phyloP scores from a whole-genome alignment of 2,113 vertebrate genomes.

The Malurus melanocephalus region DNA sequence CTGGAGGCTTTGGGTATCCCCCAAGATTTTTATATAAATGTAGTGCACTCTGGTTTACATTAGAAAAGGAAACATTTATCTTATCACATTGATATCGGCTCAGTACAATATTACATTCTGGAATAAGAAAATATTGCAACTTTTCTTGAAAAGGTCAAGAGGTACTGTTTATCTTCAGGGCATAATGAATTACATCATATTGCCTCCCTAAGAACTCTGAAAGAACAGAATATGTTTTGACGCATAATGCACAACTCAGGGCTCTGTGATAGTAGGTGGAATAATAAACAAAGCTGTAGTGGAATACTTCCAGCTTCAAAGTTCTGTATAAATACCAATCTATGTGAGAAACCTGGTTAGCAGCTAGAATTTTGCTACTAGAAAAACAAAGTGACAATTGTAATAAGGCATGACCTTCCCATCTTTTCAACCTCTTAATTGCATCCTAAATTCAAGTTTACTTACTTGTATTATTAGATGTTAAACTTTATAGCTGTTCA shows the following conservation, averaged over 20 bases:
- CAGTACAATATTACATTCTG: constrained; percentile 64
- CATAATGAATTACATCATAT: constrained; percentile 56
- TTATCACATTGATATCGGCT: constrained; percentile 62
- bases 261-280: background rate
- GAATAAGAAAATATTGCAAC: constrained; percentile 68
- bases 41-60: constrained; percentile 59
- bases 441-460: background rate
- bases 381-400: background rate
- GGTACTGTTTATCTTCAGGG: constrained; percentile 61
- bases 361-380: background rate
- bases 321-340: background rate
- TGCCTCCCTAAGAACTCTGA: constrained; percentile 25
- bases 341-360: background rate
- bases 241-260: background rate
- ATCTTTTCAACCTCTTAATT: background rate
- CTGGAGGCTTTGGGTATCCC: constrained; percentile 56
- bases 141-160: constrained; percentile 67
- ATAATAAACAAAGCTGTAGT: constrained; percentile 31
- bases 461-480: background rate
- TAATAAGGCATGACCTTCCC: background rate
- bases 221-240: constrained; percentile 44
- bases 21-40: constrained; percentile 66
- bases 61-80: constrained; percentile 69
- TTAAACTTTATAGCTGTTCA: background rate
- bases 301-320: constrained; percentile 12